Evolutionary conservation across 1,140 invertebrate species (phyloP), one percentile per base, ranked within the genome.

Genomic region (Drosophila nebulosa): DNA sequence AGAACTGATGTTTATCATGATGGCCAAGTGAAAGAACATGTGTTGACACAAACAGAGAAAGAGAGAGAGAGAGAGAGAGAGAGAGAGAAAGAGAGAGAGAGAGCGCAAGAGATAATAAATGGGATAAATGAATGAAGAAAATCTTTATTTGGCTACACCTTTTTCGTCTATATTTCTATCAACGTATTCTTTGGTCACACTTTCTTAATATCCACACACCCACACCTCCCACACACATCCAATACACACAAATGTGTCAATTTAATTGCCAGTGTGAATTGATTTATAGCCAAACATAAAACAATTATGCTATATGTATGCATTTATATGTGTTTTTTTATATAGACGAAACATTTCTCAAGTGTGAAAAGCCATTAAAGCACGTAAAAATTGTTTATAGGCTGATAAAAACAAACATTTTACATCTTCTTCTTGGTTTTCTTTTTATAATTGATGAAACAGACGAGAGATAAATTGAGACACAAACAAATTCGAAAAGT

Each of bases 311-410:
- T 27, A 27, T 7, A 27, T 27, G 27, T 27, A 27, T 10, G 27
- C 10, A 30, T 30, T 30, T 30, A 30, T 16, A 52, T 32, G 56
- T 39, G 63, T 30, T 30, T 30, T 30, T 10, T 9, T 30, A 30
- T 30, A 9, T 30, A 30, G 4, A 30, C 6, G 7, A 51, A 64
- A 52, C 69, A 64, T 26, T 52, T 53, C 70, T 73, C 64, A 73
- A 59, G 69, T 73, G 70, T 73, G 69, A 73, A 73, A 73, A 73
- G 73, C 70, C 61, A 73, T 73, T 73, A 73, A 73, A 69, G 57
- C 64, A 73, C 70, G n/a, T n/a, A n/a, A n/a, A n/a, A n/a, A n/a
- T 73, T 73, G 70, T 73, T 73, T 73, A 73, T 64, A 57, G 60
- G 21, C 14, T 10, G 52, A 72, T 59, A 71, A 36, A 39, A 53